phyloP scores from a whole-genome alignment of 2,113 vertebrate genomes.

The Xiphophorus couchianus region DNA sequence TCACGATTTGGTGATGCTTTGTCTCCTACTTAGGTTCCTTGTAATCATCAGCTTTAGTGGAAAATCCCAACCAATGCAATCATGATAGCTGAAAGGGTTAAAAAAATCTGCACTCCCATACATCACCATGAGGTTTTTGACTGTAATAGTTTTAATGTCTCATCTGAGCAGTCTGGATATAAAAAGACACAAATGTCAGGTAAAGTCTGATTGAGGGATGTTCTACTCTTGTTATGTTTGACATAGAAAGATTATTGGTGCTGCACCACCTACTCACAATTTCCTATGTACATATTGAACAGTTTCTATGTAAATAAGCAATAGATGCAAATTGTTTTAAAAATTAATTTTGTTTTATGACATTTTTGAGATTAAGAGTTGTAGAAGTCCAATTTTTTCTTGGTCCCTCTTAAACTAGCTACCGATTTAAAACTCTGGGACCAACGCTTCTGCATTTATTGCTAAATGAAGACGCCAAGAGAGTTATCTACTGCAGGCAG shows the following conservation, averaged over 20 bases:
- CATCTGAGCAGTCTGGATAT: too few species aligned
- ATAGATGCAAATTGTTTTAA: neutral
- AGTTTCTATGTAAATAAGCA: neutral
- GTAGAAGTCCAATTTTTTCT: neutral
- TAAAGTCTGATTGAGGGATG: neutral
- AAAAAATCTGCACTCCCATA: neutral
- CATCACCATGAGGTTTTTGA: neutral
- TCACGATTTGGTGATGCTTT: neutral
- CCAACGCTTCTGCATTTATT: constrained; percentile 86
- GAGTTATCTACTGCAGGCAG: too few species aligned
- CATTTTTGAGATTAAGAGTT: neutral
- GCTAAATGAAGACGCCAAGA: too few species aligned
- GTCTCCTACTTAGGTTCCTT: neutral
- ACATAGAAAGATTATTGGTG: neutral
- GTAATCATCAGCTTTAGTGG: neutral
- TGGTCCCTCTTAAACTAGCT: neutral
- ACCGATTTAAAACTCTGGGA: neutral
- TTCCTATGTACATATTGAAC: neutral
- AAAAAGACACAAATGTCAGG: too few species aligned
- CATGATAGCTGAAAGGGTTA: neutral
- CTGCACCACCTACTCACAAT: neutral
- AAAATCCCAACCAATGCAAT: neutral
- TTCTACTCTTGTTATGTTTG: neutral
- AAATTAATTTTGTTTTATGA: neutral
- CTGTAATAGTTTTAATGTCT: neutral